phyloP scores from a whole-genome alignment of 2,113 vertebrate genomes.

The Burhinus bistriatus region DNA sequence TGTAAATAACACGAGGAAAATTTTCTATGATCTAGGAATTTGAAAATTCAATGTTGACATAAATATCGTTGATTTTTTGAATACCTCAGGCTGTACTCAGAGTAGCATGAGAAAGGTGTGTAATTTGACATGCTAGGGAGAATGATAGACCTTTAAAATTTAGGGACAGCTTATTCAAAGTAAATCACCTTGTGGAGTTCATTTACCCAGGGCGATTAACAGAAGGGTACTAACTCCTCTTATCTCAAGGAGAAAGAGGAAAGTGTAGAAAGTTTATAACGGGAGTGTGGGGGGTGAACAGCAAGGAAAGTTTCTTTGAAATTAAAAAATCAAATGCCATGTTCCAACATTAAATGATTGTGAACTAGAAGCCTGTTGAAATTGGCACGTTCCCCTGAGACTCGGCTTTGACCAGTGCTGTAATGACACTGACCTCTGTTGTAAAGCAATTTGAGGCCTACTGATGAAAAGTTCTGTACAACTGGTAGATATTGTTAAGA shows the following conservation, averaged over 20 bases:
- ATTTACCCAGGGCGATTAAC: not conserved
- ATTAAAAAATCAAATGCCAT: not conserved
- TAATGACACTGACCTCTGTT: not conserved
- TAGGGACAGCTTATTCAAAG: not conserved
- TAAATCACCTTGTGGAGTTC: not conserved
- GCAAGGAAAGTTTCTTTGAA: not conserved
- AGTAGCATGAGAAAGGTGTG: not conserved
- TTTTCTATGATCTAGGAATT: not conserved
- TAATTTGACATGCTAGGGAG: not conserved
- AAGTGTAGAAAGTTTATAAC: not conserved
- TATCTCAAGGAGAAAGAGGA: not conserved
- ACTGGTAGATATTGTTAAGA: not conserved
- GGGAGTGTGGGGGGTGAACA: no score
- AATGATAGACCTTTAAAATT: not conserved
- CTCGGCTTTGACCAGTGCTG: not conserved
- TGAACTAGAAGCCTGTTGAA: not conserved
- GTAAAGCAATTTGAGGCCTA: not conserved
- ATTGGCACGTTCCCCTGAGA: not conserved
- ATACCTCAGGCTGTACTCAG: not conserved
- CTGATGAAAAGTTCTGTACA: not conserved
- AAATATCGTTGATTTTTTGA: not conserved
- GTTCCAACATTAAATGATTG: not conserved
- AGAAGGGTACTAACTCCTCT: not conserved
- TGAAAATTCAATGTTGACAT: not conserved
- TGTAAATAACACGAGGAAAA: not conserved